phyloP scores from a whole-genome alignment of 2,888 invertebrate genomes.

The Ophion ventricosus region DNA sequence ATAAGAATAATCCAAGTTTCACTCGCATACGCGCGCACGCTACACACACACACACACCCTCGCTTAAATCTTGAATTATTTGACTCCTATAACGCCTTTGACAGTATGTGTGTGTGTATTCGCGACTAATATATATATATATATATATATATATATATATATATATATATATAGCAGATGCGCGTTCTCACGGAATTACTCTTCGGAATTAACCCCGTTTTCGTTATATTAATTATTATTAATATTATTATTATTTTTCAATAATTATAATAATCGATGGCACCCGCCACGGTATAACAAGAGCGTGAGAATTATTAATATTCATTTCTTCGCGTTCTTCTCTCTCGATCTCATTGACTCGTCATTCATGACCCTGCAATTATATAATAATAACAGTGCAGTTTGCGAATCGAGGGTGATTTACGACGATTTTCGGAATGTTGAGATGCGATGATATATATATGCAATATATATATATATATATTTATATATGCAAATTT shows the following conservation, averaged over 20 bases:
- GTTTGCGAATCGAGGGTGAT: constrained; percentile 20
- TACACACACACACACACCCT: too few species aligned
- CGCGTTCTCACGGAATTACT: constrained; percentile 62
- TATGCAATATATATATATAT: constrained; percentile 40
- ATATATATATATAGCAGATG: constrained; percentile 57
- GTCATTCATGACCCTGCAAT: constrained; percentile 8
- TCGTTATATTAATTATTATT: constrained; percentile 30
- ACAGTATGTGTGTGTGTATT: too few species aligned
- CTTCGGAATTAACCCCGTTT: constrained; percentile 39
- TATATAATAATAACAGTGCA: constrained; percentile 24
- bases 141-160: too few species aligned
- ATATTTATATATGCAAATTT: neutral
- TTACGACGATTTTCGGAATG: constrained; percentile 28
- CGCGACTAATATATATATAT: neutral
- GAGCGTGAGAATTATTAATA: constrained; percentile 54
- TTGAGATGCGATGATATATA: constrained; percentile 9
- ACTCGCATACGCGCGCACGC: constrained; percentile 33
- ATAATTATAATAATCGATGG: constrained; percentile 64
- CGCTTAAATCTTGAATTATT: constrained; percentile 7
- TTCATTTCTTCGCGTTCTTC: constrained; percentile 9
- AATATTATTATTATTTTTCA: constrained; percentile 32
- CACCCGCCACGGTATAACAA: constrained; percentile 66
- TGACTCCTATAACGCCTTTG: neutral
- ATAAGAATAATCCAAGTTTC: constrained; percentile 56
- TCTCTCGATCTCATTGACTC: constrained; percentile 25